Conservation (phyloP, 1,140 invertebrate genomes). For the Dufourea novaeangliae region DNA sequence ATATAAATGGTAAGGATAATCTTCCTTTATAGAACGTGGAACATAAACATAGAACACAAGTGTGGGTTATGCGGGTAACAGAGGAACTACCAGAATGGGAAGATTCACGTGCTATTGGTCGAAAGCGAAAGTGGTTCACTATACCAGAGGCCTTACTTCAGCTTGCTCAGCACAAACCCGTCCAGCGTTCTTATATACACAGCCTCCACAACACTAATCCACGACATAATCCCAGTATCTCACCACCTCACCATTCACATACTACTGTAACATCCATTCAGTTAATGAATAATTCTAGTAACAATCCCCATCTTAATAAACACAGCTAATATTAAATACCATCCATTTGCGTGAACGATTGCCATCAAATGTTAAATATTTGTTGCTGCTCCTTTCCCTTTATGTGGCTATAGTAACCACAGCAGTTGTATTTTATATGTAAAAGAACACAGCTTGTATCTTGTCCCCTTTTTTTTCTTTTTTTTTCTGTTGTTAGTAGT, state of each 20-base stretch:
- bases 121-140: slow-evolving; percentile 95
- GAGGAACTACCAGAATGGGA: slow-evolving; percentile 97
- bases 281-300: slow-evolving; percentile 78
- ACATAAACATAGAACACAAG: slow-evolving; percentile 95
- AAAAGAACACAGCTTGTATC: slow-evolving; percentile 72
- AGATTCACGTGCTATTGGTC: slow-evolving; percentile 93
- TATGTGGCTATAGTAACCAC: slow-evolving; percentile 65
- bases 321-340: slow-evolving; percentile 77
- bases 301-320: slow-evolving; percentile 77
- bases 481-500: slow-evolving; percentile 23
- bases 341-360: slow-evolving; percentile 60
- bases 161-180: slow-evolving; percentile 93
- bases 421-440: slow-evolving; percentile 78
- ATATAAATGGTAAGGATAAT: background rate
- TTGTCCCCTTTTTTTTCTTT: background rate
- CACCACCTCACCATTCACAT: slow-evolving; percentile 74
- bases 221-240: slow-evolving; percentile 71
- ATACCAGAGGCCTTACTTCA: slow-evolving; percentile 93
- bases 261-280: slow-evolving; percentile 76
- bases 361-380: slow-evolving; percentile 54
- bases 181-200: slow-evolving; percentile 93
- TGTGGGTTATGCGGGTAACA: slow-evolving; percentile 95
- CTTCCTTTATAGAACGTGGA: slow-evolving; percentile 89
- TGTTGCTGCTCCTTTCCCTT: slow-evolving; percentile 58
- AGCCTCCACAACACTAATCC: slow-evolving; percentile 80